A percentile compares a stretch with the other conserved stretches of the same genome.
Evolutionary conservation across 2,113 vertebrate genomes (phyloP).

Genomic region (Serinus canaria): DNA sequence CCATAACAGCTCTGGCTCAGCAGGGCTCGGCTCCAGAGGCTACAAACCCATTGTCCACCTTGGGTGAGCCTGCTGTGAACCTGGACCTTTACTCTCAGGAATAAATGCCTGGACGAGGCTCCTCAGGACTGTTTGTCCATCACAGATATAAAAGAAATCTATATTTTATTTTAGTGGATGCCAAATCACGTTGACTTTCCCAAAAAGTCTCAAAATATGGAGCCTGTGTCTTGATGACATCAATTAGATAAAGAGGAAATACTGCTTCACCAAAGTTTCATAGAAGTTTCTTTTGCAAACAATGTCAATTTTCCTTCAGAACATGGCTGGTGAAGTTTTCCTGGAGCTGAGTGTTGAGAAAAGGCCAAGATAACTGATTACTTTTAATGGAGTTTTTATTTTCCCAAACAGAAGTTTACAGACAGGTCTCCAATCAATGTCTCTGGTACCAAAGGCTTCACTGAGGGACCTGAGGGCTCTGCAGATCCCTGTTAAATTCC

Average conservation of each 20-base stretch:
- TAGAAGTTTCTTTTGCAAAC: background rate
- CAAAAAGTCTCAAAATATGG: background rate
- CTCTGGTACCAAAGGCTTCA: background rate
- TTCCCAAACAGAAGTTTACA: background rate
- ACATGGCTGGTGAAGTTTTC: background rate
- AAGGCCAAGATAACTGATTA: background rate
- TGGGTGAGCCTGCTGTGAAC: background rate
- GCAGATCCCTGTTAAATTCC: background rate
- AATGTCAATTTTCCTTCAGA: background rate
- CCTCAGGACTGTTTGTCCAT: background rate
- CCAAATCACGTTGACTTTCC: background rate
- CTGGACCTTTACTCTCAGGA: background rate
- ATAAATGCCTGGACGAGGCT: background rate
- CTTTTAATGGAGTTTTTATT: background rate
- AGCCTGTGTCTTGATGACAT: background rate
- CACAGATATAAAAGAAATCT: fast-evolving
- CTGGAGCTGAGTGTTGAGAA: background rate
- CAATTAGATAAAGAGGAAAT: background rate
- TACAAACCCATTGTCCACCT: background rate
- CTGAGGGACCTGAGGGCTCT: background rate
- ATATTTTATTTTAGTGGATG: background rate
- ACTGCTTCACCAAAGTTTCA: background rate
- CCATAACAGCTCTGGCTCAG: background rate
- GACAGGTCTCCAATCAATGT: background rate
- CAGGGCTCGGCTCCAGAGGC: background rate